These are phyloP conservation scores for Maccullochella peelii DNA, from an alignment of 2,113 vertebrate species.

Conservation along the genomic window DNA sequence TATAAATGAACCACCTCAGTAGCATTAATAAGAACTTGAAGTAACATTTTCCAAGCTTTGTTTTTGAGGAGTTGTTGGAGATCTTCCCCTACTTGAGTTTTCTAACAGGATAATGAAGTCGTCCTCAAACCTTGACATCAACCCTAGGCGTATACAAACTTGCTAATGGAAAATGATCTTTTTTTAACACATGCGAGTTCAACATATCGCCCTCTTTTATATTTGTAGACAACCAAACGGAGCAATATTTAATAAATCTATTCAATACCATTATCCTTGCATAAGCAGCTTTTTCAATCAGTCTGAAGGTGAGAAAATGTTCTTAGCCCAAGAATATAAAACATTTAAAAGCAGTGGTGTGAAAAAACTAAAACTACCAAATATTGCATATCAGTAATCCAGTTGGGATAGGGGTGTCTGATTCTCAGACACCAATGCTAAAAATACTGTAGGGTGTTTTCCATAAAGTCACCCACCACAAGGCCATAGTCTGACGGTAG, in stretches of 20 bases:
- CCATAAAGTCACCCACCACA: slow-evolving; percentile 21
- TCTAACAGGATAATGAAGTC: background rate
- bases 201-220: background rate
- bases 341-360: background rate
- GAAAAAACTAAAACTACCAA: background rate
- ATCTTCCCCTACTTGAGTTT: background rate
- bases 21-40: background rate
- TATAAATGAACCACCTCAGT: background rate
- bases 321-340: slow-evolving; percentile 2
- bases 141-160: background rate
- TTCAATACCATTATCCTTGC: background rate
- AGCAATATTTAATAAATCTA: background rate
- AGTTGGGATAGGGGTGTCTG: background rate
- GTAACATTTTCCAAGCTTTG: background rate
- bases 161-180: background rate
- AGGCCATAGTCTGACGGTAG: slow-evolving; percentile 10
- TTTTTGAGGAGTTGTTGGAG: background rate
- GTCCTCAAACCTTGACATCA: background rate
- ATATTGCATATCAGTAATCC: slow-evolving; percentile 20
- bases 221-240: background rate
- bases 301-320: background rate
- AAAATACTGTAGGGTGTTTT: slow-evolving; percentile 41
- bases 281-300: background rate
- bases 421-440: slow-evolving; percentile 23
- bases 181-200: background rate